Evolutionary conservation across 2,797 vertebrate genomes (phyloP).

Genomic region (Rhynchonycteris naso): DNA sequence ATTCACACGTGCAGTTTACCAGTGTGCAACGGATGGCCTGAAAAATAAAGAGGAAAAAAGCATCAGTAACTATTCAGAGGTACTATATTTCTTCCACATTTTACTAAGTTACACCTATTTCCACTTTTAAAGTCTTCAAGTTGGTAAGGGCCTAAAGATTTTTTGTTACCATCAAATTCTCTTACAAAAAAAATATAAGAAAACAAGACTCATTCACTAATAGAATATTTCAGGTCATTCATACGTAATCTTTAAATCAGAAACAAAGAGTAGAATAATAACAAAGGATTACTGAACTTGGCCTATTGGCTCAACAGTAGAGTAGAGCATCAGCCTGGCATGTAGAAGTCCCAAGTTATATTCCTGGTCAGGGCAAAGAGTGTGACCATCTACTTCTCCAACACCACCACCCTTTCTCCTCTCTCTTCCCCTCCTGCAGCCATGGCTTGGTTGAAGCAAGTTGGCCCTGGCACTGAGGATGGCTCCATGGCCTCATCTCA

Average conservation of each 20-base stretch:
- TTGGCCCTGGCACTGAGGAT: too few relatives aligned
- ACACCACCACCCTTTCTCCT: too few relatives aligned
- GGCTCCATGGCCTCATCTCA: too few relatives aligned
- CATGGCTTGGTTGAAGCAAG: too few relatives aligned
- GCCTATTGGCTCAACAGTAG: too few relatives aligned
- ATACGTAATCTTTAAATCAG: neutral
- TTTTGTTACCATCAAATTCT: constrained; percentile 27
- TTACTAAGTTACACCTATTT: neutral
- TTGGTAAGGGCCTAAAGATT: neutral
- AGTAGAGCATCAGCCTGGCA: too few relatives aligned
- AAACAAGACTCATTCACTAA: constrained; percentile 33
- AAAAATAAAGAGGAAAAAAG: constrained; percentile 65
- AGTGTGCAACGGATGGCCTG: constrained; percentile 99
- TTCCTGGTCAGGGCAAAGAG: too few relatives aligned
- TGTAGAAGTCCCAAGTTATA: too few relatives aligned
- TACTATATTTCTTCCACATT: neutral
- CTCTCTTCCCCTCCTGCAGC: too few relatives aligned
- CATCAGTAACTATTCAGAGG: constrained; percentile 62
- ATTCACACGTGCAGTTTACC: constrained; percentile 99
- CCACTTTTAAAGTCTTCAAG: neutral
- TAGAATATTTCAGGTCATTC: neutral
- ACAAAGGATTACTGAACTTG: neutral
- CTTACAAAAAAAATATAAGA: neutral
- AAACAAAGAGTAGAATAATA: neutral
- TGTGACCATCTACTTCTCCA: too few relatives aligned